Conservation (phyloP, 2,888 invertebrate genomes). For the Drosophila demipolita region DNA sequence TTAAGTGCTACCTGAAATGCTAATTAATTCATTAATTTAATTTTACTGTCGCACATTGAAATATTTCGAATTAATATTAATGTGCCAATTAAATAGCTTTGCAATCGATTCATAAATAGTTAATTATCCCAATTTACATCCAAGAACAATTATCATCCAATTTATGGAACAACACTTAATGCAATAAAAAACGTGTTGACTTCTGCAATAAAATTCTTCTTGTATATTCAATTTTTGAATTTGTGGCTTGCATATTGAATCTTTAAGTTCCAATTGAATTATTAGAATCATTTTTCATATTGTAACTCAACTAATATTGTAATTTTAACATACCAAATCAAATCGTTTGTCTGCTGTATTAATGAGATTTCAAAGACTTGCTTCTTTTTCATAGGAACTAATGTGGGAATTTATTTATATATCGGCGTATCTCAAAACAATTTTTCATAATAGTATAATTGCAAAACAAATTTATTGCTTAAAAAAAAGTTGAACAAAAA, state of each 20-base stretch:
- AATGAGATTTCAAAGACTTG: background rate
- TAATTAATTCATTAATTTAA: background rate
- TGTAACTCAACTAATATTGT: background rate
- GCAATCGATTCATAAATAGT: background rate
- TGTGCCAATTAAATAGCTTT: background rate
- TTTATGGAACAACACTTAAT: background rate
- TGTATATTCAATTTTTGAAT: background rate
- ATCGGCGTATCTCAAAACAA: background rate
- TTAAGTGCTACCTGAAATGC: conserved; percentile 4
- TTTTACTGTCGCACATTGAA: background rate
- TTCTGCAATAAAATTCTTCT: background rate
- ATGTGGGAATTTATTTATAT: background rate
- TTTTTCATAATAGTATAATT: background rate
- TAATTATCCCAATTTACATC: background rate
- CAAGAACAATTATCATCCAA: background rate
- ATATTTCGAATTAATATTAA: background rate
- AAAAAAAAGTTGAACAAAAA: background rate
- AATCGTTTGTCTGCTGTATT: background rate
- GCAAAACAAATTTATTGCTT: background rate
- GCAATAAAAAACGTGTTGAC: background rate
- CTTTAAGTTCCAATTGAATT: background rate
- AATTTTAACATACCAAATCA: background rate
- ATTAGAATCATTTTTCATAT: background rate
- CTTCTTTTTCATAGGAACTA: background rate
- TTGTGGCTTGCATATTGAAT: background rate